Evolutionary conservation across 2,797 vertebrate species (phyloP), one percentile per base, ranked within the genome.

Genomic region (Argyrosomus regius): DNA sequence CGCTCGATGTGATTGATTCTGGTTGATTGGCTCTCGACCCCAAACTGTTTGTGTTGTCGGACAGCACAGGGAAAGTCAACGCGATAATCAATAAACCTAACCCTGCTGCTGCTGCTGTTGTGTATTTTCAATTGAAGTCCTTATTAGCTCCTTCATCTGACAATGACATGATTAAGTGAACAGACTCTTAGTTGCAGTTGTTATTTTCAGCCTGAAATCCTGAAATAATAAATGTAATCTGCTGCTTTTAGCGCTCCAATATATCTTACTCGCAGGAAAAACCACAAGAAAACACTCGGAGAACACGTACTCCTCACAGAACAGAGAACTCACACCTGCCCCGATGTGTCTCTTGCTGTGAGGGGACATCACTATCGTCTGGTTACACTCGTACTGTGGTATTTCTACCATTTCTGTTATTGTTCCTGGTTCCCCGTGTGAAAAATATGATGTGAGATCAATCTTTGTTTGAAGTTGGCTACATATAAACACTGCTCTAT

Each of bases 401-500:
- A 39, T 28, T 26, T 16, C 16, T 13, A 20, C 7, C 28, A 24
- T 20, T 39, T 20, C 16, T n/a, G 14, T 48, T 41, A n/a, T 67
- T 68, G 20, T 62, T 64, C 17, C 26, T 45, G 0, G 6, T 63
- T 43, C 28, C 61, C 12, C 4, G 11, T 43, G 67, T 68, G 50
- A 56, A 46, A 48, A 46, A 58, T 46, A 31, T 13, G 17, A 48
- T 35, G 16, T 52, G 22, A 57, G 58, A 39, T 72, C 16, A 5
- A 1, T 65, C 46, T 60, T 50, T 5, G 41, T 65, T 20, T 24
- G 1, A 62, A 8, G 54, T 7, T 11, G 39, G 20, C 57, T 41
- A 31, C 49, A 72, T 63, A 53, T 56, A 56, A 60, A 75, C 22
- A 52, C 49, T 56, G 43, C 18, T 35, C 12, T 41, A 31, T 13